Base-by-base conservation (phyloP, 2,113 vertebrate species). In the Hirundichthys speculiger region DNA sequence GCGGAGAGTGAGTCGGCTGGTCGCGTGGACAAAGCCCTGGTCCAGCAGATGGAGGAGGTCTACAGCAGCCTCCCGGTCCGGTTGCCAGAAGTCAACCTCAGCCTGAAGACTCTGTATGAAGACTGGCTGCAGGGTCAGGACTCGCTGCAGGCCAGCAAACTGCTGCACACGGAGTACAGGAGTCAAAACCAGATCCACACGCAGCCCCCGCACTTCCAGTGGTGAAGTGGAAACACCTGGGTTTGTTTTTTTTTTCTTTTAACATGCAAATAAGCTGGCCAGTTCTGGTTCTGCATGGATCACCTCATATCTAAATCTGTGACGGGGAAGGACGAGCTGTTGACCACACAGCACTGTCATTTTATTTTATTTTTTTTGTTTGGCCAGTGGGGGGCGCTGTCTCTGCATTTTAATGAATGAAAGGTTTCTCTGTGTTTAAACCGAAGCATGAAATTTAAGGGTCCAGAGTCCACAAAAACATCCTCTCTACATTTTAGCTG, bases 41-140 rank as follows among this genome's bases (percentile, higher is more conserved):
- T 98, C 4, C 92, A 86, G 63, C 95, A 94, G 79, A 96, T 99
- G 95, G 96, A 97, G 46, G 94, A 95, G 20, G 86, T 92, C 43
- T 98, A 96, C 53, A 77, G 93, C 11, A 90, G 89, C 3, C 79
- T 97, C 40, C 95, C 96, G 0, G 89, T 96, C 19, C 88, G 79
- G 27, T 91, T 94, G 9, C 96, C 96, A 0, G 96, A 96, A 52
- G 56, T 77, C 69, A 96, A 92, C 39, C 10, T 86, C 0, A 77
- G 79, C 0, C 80, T 98, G 15, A 94, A 94, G 45, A 92, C 84
- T 69, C 88, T 98, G 45, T 99, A 97, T 86, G 93, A 90, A 76
- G 93, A 95, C 78, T 98, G 96, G 97, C 92, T 98, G 62, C 90
- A 95, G 13, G 96, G 96, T 12, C 77, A 90, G 8, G 95, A 94